Conservation (phyloP, 2,113 vertebrate genomes). For the Saguinus midas region DNA sequence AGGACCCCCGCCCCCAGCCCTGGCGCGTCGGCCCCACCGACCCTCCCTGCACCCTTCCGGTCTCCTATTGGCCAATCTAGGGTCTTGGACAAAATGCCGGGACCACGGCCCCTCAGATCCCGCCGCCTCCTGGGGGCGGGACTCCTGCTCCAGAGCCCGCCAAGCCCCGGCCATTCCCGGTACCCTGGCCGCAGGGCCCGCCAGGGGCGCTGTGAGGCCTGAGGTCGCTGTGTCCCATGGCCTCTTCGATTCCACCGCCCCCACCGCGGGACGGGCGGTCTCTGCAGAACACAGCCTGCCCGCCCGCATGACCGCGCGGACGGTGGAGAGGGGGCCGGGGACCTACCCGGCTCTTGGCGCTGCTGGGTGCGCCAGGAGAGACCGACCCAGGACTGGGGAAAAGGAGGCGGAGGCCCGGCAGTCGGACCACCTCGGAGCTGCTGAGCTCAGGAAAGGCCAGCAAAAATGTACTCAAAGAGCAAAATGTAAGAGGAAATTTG, state of each 20-base stretch:
- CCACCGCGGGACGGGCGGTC: neutral
- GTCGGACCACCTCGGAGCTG: neutral
- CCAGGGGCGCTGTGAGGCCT: neutral
- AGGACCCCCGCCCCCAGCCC: neutral
- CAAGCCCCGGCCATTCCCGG: neutral
- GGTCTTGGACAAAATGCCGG: neutral
- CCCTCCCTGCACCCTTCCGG: neutral
- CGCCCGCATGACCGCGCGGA: neutral
- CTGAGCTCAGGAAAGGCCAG: neutral
- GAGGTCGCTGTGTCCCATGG: neutral
- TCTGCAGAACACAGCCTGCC: neutral
- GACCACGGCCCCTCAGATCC: neutral
- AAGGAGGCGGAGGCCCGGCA: neutral
- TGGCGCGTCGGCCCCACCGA: fast-evolving
- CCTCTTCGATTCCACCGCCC: neutral
- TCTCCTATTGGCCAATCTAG: neutral
- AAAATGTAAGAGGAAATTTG: conserved; percentile 36
- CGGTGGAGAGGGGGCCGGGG: too few species aligned
- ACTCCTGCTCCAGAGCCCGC: fast-evolving
- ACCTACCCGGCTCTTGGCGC: neutral
- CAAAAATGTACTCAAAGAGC: conserved; percentile 9
- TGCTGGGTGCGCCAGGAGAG: neutral
- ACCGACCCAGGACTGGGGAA: neutral
- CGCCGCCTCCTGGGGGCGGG: neutral
- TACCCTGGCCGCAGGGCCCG: neutral